Percentiles rank a stretch among this genome's conserved stretches.
Conservation (phyloP, 2,888 invertebrate genomes). For the Brenthis hecate region DNA sequence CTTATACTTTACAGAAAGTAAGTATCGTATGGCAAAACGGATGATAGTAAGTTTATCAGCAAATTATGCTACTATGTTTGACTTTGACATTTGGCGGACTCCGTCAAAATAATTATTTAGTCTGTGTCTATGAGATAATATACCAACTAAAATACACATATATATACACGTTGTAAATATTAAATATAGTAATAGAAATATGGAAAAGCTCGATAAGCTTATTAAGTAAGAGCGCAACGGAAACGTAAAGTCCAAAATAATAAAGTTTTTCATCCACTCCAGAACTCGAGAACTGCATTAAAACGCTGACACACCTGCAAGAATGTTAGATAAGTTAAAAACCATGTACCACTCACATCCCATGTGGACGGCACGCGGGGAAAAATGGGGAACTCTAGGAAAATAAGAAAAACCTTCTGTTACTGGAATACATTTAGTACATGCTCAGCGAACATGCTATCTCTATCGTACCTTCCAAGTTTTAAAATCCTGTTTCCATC, state of each 20-base stretch:
- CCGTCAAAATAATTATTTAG: too few species aligned
- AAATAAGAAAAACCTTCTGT: slow-evolving; percentile 64
- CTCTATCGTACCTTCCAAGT: slow-evolving; percentile 52
- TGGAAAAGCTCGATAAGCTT: background rate
- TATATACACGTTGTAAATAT: too few species aligned
- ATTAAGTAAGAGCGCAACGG: slow-evolving; percentile 2
- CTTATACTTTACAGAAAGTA: too few species aligned
- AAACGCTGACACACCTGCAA: slow-evolving; percentile 61
- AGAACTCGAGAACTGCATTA: slow-evolving; percentile 55
- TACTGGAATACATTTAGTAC: slow-evolving; percentile 56
- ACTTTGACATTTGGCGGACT: too few species aligned
- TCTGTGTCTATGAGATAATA: too few species aligned
- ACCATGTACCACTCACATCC: slow-evolving; percentile 67
- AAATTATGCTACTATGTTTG: too few species aligned
- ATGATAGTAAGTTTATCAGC: too few species aligned
- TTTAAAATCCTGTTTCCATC: slow-evolving; percentile 47
- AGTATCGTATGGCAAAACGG: too few species aligned
- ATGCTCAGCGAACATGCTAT: slow-evolving; percentile 48
- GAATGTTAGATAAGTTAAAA: slow-evolving; percentile 71
- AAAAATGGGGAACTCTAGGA: slow-evolving; percentile 53
- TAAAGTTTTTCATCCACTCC: slow-evolving; percentile 32
- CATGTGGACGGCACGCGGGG: slow-evolving; percentile 54
- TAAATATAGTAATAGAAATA: too few species aligned
- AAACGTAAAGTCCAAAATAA: slow-evolving; percentile 6
- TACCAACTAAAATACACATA: too few species aligned